A percentile compares a stretch with the other conserved stretches of the same genome.
These are phyloP conservation scores for Tupiocoris notatus DNA, from an alignment of 2,888 invertebrate genomes.

Conservation along the genomic window DNA sequence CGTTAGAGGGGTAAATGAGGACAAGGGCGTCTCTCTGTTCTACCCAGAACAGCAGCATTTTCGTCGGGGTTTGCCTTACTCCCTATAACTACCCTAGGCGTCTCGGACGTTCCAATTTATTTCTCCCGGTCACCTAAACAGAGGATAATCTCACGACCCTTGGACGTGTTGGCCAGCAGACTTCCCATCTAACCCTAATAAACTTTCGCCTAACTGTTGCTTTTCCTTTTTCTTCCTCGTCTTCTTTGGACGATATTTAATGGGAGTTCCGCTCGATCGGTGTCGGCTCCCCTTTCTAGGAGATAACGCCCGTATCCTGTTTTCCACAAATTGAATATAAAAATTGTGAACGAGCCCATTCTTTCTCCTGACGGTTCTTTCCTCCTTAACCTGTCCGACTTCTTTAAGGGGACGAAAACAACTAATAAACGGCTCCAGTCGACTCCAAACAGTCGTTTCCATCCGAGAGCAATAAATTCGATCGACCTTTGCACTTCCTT, in stretches of 20 bases:
- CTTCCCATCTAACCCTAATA: constrained; percentile 36
- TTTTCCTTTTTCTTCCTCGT: constrained; percentile 32
- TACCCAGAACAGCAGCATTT: not conserved
- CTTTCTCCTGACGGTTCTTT: not conserved
- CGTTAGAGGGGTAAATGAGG: not conserved
- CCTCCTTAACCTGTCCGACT: not conserved
- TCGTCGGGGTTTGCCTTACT: constrained; percentile 4
- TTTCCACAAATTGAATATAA: constrained; percentile 33
- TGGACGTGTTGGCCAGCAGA: not conserved
- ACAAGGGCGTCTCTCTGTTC: not conserved
- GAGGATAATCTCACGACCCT: constrained; percentile 43
- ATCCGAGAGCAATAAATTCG: not conserved
- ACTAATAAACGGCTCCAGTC: not conserved
- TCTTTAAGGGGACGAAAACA: constrained; percentile 1
- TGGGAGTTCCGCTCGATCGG: constrained; percentile 37
- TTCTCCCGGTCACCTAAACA: constrained; percentile 43
- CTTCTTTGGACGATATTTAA: constrained; percentile 8
- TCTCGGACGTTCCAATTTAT: constrained; percentile 43
- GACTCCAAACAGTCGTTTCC: not conserved
- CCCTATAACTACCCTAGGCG: constrained; percentile 15
- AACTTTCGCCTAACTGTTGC: constrained; percentile 42
- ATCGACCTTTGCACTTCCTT: not conserved
- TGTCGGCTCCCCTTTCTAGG: not conserved
- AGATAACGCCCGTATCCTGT: constrained; percentile 34
- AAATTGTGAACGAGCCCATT: constrained; percentile 33